These are phyloP conservation scores for Eristalinus aeneus DNA, from an alignment of 2,888 invertebrate species.

Conservation along the genomic window DNA sequence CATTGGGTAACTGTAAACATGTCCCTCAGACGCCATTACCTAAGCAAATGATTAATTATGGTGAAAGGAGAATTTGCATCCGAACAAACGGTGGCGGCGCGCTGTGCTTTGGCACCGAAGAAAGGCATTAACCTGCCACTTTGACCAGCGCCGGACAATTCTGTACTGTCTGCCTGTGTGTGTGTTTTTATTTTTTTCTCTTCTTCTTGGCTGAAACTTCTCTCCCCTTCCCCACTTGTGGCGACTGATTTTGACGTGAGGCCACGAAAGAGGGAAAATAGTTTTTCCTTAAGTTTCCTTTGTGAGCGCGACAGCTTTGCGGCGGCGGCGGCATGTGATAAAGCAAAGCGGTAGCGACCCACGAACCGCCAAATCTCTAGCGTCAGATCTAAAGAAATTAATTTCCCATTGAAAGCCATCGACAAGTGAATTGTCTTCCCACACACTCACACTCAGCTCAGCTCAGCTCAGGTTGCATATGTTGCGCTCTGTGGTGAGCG, in stretches of 20 bases:
- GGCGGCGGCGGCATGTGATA: constrained; percentile 29
- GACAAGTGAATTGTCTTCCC: constrained; percentile 71
- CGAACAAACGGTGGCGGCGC: constrained; percentile 44
- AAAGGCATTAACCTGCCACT: constrained; percentile 61
- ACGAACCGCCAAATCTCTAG: constrained; percentile 63
- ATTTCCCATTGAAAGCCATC: constrained; percentile 64
- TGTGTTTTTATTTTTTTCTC: background rate
- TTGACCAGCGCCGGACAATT: constrained; percentile 53
- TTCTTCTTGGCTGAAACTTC: background rate
- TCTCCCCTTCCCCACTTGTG: constrained; percentile 20
- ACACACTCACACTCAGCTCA: constrained; percentile 49
- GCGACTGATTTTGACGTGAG: constrained; percentile 45
- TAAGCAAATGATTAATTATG: constrained; percentile 67
- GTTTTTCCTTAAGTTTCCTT: constrained; percentile 26
- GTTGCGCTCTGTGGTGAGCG: background rate
- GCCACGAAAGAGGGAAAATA: constrained; percentile 34
- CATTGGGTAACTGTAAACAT: constrained; percentile 61
- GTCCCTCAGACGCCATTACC: constrained; percentile 66
- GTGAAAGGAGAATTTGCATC: constrained; percentile 69
- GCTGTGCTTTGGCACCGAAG: constrained; percentile 59
- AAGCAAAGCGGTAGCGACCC: constrained; percentile 65
- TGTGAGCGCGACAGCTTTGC: background rate
- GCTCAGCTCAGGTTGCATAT: background rate
- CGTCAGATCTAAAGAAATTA: constrained; percentile 67
- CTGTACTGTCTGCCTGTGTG: constrained; percentile 21